These are phyloP conservation scores for Stomatorhinus ivindoensis DNA, from an alignment of 2,113 vertebrate genomes.

Conservation along the genomic window DNA sequence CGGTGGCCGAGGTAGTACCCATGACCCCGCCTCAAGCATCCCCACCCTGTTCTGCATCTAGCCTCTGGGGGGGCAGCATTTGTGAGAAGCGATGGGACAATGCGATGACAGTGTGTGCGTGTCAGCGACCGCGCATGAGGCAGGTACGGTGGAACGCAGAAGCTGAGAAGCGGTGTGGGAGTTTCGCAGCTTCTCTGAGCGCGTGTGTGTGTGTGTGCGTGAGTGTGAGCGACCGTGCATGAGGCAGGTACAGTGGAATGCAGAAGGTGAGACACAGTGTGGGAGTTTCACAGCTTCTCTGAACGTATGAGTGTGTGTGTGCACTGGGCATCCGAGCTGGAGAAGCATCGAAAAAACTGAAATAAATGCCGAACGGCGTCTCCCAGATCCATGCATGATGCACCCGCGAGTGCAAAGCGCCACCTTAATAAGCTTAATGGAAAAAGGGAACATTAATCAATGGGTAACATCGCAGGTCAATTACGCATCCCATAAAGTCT, in stretches of 20 bases:
- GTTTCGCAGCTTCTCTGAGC: neutral
- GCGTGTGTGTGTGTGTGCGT: neutral
- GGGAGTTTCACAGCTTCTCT: neutral
- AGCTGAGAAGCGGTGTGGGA: neutral
- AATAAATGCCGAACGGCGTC: neutral
- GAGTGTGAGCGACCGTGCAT: neutral
- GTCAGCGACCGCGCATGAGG: neutral
- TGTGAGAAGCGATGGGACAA: neutral
- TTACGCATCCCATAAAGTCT: neutral
- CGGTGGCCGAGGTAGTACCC: neutral
- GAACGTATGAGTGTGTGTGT: neutral
- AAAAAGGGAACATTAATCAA: conserved; percentile 12
- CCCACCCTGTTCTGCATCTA: neutral
- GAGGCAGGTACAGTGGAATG: neutral
- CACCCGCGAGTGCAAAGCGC: neutral
- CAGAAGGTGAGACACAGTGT: neutral
- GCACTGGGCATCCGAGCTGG: no score
- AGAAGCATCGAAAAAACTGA: neutral
- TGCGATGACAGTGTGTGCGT: neutral
- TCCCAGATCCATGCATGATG: neutral
- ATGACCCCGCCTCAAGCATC: neutral
- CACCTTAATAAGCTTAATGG: neutral
- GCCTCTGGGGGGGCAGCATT: neutral
- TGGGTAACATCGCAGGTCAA: neutral
- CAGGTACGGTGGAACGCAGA: neutral